These are phyloP conservation scores for Trichosurus vulpecula DNA, from an alignment of 2,797 vertebrate genomes.

Conservation along the genomic window DNA sequence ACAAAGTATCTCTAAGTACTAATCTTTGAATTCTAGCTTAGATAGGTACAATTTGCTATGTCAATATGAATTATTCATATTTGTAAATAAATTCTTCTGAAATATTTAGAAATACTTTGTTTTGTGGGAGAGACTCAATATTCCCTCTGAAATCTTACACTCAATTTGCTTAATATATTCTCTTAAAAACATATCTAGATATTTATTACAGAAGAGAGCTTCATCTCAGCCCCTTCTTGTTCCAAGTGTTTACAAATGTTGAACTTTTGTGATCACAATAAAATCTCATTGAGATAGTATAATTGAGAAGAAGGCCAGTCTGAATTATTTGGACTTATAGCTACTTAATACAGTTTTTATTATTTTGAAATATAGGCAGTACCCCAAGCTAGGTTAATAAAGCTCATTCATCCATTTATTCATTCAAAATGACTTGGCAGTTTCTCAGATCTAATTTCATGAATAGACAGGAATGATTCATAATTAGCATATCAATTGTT, in stretches of 20 bases:
- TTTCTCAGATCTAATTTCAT: conserved; percentile 20
- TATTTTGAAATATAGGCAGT: conserved; percentile 7
- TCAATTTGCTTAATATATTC: conserved; percentile 70
- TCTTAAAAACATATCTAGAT: neutral
- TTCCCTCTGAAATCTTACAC: conserved; percentile 68
- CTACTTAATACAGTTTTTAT: neutral
- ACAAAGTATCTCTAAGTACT: neutral
- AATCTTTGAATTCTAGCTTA: neutral
- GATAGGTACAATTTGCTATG: neutral
- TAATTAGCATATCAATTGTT: conserved; percentile 54
- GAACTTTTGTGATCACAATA: neutral
- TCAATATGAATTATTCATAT: neutral
- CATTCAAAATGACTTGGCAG: conserved; percentile 34
- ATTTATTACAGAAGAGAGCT: neutral
- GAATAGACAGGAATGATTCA: conserved; percentile 42
- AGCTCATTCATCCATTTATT: neutral
- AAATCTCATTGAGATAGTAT: conserved; percentile 52
- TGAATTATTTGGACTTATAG: neutral
- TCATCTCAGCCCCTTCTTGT: neutral
- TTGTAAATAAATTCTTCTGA: neutral
- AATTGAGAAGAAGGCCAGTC: conserved; percentile 30
- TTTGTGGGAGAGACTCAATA: conserved; percentile 62
- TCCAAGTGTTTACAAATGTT: conserved; percentile 40
- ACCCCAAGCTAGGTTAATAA: neutral
- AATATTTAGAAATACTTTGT: neutral